phyloP scores from a whole-genome alignment of 2,888 invertebrate species.

The Drosophila algonquin region DNA sequence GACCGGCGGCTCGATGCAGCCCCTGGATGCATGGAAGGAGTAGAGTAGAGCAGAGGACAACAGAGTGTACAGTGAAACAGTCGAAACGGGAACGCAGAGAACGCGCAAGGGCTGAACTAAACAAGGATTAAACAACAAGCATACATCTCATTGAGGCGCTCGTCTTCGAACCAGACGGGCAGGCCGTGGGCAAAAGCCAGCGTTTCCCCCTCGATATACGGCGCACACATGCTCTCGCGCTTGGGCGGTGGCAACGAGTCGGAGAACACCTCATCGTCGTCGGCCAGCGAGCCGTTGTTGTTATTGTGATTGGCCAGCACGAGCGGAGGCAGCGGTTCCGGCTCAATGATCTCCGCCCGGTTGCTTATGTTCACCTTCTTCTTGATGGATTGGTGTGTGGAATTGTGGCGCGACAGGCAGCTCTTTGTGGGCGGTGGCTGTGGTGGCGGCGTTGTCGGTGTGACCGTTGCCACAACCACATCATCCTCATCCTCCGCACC shows the following conservation, averaged over 20 bases:
- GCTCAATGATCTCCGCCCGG: constrained; percentile 82
- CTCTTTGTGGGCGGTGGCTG: constrained; percentile 76
- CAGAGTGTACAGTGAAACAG: background rate
- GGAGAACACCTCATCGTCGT: constrained; percentile 88
- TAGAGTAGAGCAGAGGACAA: constrained; percentile 25
- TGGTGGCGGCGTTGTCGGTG: constrained; percentile 20
- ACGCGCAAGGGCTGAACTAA: background rate
- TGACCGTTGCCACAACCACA: constrained; percentile 20
- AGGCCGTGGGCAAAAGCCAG: constrained; percentile 79
- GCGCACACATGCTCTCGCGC: constrained; percentile 85
- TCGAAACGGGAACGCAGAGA: constrained; percentile 5
- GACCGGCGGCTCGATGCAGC: constrained; percentile 86
- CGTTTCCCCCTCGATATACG: constrained; percentile 83
- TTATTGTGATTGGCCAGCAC: constrained; percentile 57
- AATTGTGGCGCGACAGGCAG: constrained; percentile 83
- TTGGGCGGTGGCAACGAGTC: constrained; percentile 84
- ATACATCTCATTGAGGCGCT: constrained; percentile 83
- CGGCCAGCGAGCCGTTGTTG: constrained; percentile 67
- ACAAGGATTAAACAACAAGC: constrained; percentile 18
- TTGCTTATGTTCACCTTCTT: constrained; percentile 84
- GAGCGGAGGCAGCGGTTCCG: constrained; percentile 74
- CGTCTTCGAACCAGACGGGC: constrained; percentile 85
- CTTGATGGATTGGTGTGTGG: constrained; percentile 82
- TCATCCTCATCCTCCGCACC: constrained; percentile 45
- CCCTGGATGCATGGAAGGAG: constrained; percentile 60